phyloP scores from a whole-genome alignment of 2,888 invertebrate genomes.

The Eupithecia pulchellata region DNA sequence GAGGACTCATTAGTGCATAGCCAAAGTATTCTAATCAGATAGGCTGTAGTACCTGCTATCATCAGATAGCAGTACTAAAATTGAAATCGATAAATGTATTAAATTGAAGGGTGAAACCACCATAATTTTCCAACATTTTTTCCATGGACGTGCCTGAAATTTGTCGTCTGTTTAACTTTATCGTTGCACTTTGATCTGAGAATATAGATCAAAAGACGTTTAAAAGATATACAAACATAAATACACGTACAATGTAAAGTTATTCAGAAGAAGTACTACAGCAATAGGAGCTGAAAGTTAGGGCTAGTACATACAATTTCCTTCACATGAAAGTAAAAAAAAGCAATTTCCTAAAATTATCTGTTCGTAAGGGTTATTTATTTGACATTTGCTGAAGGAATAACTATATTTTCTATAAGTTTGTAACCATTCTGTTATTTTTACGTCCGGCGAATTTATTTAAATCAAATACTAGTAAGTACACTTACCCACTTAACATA shows the following conservation, averaged over 20 bases:
- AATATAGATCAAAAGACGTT: conserved; percentile 22
- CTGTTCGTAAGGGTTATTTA: background rate
- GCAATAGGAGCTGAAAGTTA: background rate
- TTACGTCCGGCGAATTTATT: background rate
- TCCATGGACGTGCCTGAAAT: background rate
- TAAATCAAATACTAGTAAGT: background rate
- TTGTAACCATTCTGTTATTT: background rate
- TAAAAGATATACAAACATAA: conserved; percentile 27
- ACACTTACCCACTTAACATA: background rate
- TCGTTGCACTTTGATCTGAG: conserved; percentile 25
- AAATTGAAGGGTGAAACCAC: background rate
- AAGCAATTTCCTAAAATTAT: no score
- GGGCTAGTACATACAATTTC: conserved; percentile 1
- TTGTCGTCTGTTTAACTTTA: background rate
- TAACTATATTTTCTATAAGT: background rate
- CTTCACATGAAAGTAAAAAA: background rate
- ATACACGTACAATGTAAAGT: conserved; percentile 16
- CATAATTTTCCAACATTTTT: background rate
- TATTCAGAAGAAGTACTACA: background rate
- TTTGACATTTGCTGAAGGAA: background rate
- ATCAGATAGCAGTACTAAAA: background rate
- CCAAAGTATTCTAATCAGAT: no score
- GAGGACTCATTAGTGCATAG: background rate
- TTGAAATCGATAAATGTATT: background rate
- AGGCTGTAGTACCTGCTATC: no score